Conservation (phyloP, 2,888 invertebrate genomes). For the Diaprepes abbreviatus region DNA sequence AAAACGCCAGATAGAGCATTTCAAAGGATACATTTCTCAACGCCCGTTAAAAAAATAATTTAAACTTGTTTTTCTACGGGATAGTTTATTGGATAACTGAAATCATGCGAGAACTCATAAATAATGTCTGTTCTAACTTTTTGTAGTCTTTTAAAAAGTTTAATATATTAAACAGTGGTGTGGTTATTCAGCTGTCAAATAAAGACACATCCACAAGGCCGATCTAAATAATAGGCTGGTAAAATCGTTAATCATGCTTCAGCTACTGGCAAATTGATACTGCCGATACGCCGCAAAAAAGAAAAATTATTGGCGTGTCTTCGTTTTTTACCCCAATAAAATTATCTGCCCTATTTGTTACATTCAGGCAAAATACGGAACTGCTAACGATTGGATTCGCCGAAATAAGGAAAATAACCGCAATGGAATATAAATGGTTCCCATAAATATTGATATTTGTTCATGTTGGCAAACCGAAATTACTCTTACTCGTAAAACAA, state of each 20-base stretch:
- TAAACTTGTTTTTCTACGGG: too few species aligned
- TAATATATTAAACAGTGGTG: too few species aligned
- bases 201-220: too few species aligned
- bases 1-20: too few species aligned
- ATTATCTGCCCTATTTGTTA: slow-evolving; percentile 25
- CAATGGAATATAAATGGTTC: slow-evolving; percentile 22
- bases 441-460: slow-evolving; percentile 33
- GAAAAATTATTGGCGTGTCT: slow-evolving; percentile 4
- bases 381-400: slow-evolving; percentile 28
- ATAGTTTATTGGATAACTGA: too few species aligned
- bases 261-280: neutral
- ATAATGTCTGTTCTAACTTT: too few species aligned
- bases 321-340: slow-evolving; percentile 20
- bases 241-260: neutral
- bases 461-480: slow-evolving; percentile 27
- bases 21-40: too few species aligned
- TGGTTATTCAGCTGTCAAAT: too few species aligned
- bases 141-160: too few species aligned
- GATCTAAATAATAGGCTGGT: neutral
- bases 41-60: too few species aligned
- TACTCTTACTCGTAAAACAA: slow-evolving; percentile 23
- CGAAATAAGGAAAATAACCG: slow-evolving; percentile 30
- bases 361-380: slow-evolving; percentile 21
- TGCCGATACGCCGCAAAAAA: neutral
- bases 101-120: too few species aligned